These are phyloP conservation scores for Chrysoperla carnea DNA, from an alignment of 1,140 invertebrate genomes.

Conservation along the genomic window DNA sequence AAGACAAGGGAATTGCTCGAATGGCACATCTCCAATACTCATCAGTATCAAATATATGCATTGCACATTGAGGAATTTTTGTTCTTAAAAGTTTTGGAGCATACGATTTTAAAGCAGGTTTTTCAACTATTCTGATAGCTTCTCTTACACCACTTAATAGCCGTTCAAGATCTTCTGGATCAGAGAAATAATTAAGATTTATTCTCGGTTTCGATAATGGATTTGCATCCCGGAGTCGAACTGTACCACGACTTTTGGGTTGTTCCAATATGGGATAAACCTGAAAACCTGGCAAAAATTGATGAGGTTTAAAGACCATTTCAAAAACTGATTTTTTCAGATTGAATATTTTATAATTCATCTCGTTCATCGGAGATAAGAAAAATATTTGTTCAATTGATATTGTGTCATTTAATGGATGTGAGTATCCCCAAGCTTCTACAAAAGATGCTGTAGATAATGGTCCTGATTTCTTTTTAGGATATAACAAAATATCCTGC, in stretches of 20 bases:
- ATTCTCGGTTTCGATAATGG: constrained; percentile 6
- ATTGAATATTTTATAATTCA: too few species aligned
- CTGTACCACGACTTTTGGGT: constrained; percentile 16
- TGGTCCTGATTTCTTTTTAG: neutral
- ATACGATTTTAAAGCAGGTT: constrained; percentile 12
- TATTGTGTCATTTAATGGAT: neutral
- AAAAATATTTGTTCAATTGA: neutral
- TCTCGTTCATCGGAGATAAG: neutral
- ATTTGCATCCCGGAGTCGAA: constrained; percentile 22
- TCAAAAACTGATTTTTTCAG: constrained; percentile 36
- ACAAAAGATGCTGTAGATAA: neutral
- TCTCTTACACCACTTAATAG: constrained; percentile 16
- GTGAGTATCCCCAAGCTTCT: neutral
- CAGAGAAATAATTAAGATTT: constrained; percentile 24
- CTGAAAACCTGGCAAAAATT: constrained; percentile 58
- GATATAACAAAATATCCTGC: constrained; percentile 20
- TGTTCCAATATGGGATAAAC: constrained; percentile 51
- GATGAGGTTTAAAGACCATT: constrained; percentile 46
- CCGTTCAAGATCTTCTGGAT: constrained; percentile 23
- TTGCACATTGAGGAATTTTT: constrained; percentile 38
- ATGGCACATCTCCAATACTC: constrained; percentile 35
- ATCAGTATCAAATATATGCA: constrained; percentile 18
- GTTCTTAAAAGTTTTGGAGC: constrained; percentile 18
- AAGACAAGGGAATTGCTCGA: constrained; percentile 27
- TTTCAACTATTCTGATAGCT: constrained; percentile 18